phyloP scores from a whole-genome alignment of 2,113 vertebrate genomes.

The Crocuta crocuta region DNA sequence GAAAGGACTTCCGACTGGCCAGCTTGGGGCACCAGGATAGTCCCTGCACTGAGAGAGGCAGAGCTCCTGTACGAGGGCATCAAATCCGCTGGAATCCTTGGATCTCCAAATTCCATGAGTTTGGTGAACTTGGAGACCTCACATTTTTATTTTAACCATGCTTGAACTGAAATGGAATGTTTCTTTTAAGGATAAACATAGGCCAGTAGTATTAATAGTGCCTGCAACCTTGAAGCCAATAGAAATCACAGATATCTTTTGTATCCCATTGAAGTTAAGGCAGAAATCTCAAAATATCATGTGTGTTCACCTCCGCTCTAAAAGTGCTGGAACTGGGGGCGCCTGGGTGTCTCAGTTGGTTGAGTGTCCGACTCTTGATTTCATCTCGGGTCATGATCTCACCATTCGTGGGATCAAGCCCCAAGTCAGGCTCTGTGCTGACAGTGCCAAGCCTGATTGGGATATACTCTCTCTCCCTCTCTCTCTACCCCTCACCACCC shows the following conservation, averaged over 20 bases:
- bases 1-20: background rate
- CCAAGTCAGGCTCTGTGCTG: too few relatives aligned
- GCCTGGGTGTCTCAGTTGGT: too few relatives aligned
- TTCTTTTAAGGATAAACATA: background rate
- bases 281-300: background rate
- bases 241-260: background rate
- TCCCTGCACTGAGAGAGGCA: background rate
- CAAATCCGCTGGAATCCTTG: background rate
- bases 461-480: too few relatives aligned
- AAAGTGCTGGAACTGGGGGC: background rate
- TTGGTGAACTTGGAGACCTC: background rate
- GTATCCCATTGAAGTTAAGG: background rate
- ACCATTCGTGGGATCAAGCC: too few relatives aligned
- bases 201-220: background rate
- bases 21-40: background rate
- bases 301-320: background rate
- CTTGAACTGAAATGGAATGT: background rate
- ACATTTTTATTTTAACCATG: background rate
- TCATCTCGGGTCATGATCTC: too few relatives aligned
- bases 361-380: too few relatives aligned
- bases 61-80: background rate
- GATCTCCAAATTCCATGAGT: background rate
- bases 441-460: too few relatives aligned
- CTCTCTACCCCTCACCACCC: too few relatives aligned
- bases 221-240: background rate